Percentiles rank a stretch among this genome's conserved stretches.
Evolutionary conservation across 2,888 invertebrate species (phyloP).

Genomic region (Micoletzkya japonica): DNA sequence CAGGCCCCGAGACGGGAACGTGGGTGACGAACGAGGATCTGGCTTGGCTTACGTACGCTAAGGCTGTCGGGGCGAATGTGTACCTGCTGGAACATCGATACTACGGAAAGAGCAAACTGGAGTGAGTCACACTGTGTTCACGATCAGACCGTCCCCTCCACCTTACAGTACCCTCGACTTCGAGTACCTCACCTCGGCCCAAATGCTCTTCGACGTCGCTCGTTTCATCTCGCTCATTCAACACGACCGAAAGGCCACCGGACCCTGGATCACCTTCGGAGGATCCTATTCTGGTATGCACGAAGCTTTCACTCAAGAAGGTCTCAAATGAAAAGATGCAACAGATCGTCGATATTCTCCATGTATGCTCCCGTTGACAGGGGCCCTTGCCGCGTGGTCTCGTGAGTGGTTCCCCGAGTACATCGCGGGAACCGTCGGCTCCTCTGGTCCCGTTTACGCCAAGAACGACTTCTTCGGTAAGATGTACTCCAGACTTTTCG

Average conservation of each 20-base stretch:
- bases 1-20: constrained; percentile 19
- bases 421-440: constrained; percentile 82
- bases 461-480: constrained; percentile 80
- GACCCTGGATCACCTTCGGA: constrained; percentile 88
- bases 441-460: constrained; percentile 86
- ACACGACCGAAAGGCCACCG: constrained; percentile 35
- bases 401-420: constrained; percentile 83
- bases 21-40: constrained; percentile 67
- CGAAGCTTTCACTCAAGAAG: too few relatives aligned
- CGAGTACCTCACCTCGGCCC: constrained; percentile 70
- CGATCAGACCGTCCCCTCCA: not conserved
- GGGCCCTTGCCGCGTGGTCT: constrained; percentile 87
- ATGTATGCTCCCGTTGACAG: too few relatives aligned
- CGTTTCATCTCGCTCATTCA: constrained; percentile 75
- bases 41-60: constrained; percentile 67
- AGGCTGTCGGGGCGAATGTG: constrained; percentile 78
- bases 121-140: constrained; percentile 26
- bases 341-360: not conserved
- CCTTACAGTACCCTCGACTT: constrained; percentile 15
- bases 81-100: constrained; percentile 88
- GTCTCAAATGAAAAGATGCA: not conserved
- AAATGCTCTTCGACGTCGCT: constrained; percentile 79
- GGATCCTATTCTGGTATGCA: constrained; percentile 72
- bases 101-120: constrained; percentile 82
- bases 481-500: too few relatives aligned